A percentile compares a stretch with the other conserved stretches of the same genome.
phyloP scores from a whole-genome alignment of 92 coral and sea anemone species.

The Bergia puertoricense region DNA sequence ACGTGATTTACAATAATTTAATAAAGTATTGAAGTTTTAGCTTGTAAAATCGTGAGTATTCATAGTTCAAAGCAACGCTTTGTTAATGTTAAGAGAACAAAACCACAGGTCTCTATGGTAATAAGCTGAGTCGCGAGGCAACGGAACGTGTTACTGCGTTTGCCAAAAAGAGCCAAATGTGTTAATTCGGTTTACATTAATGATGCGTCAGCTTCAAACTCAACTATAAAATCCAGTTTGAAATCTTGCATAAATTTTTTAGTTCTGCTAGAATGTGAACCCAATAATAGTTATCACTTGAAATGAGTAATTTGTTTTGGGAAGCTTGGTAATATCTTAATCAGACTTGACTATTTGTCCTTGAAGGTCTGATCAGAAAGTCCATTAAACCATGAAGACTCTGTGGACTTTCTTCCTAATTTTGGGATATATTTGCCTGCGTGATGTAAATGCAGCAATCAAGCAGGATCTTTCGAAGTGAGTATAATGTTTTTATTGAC shows the following conservation, averaged over 20 bases:
- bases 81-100: not conserved
- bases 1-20: not conserved
- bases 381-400: not conserved
- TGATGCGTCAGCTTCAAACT: not conserved
- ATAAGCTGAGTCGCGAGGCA: too few relatives aligned
- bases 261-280: not conserved
- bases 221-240: not conserved
- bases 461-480: conserved; percentile 41
- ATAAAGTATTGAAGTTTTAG: too few relatives aligned
- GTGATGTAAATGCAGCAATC: conserved; percentile 19
- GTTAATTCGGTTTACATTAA: not conserved
- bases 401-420: not conserved
- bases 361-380: conserved; percentile 2
- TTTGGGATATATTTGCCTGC: not conserved
- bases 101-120: not conserved
- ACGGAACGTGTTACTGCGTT: too few relatives aligned
- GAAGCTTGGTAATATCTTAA: not conserved
- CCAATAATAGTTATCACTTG: not conserved
- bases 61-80: not conserved
- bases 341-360: not conserved
- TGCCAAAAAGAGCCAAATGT: not conserved
- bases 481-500: conserved; percentile 3
- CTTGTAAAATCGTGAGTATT: not conserved
- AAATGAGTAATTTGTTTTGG: not conserved
- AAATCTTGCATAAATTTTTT: not conserved